Percentiles rank a stretch among this genome's conserved stretches.
These are phyloP conservation scores for Dermochelys coriacea DNA, from an alignment of 2,797 vertebrate genomes.

Conservation along the genomic window DNA sequence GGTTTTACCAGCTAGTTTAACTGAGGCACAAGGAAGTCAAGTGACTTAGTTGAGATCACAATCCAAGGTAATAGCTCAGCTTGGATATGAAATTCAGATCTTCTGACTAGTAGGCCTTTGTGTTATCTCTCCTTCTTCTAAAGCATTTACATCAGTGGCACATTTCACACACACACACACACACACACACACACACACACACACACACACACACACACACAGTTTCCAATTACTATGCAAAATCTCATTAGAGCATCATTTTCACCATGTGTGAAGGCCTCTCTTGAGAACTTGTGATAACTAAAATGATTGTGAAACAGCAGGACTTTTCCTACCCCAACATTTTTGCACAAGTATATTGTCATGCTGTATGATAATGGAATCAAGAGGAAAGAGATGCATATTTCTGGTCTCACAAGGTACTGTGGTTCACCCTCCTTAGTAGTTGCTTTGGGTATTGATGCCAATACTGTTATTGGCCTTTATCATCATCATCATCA, in stretches of 20 bases:
- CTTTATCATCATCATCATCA: no score
- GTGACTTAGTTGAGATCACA: not conserved
- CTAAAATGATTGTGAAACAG: not conserved
- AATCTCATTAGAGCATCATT: not conserved
- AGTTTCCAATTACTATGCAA: not conserved
- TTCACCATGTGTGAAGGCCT: not conserved
- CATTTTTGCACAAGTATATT: not conserved
- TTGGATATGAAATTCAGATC: not conserved
- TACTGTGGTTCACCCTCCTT: not conserved
- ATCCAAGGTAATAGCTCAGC: not conserved
- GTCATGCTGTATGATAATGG: not conserved
- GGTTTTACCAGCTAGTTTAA: not conserved
- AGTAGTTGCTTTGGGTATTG: no score
- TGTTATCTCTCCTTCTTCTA: not conserved
- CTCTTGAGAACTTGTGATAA: not conserved
- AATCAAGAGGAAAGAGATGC: not conserved
- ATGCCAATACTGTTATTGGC: no score
- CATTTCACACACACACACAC: rapidly evolving
- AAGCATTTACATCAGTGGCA: not conserved
- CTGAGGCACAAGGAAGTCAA: not conserved
- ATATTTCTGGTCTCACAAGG: not conserved
- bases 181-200: rapidly evolving
- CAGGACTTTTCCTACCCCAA: not conserved
- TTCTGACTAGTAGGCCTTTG: not conserved
- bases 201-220: rapidly evolving